phyloP scores from a whole-genome alignment of 2,888 invertebrate genomes.

The Amiota mariae region DNA sequence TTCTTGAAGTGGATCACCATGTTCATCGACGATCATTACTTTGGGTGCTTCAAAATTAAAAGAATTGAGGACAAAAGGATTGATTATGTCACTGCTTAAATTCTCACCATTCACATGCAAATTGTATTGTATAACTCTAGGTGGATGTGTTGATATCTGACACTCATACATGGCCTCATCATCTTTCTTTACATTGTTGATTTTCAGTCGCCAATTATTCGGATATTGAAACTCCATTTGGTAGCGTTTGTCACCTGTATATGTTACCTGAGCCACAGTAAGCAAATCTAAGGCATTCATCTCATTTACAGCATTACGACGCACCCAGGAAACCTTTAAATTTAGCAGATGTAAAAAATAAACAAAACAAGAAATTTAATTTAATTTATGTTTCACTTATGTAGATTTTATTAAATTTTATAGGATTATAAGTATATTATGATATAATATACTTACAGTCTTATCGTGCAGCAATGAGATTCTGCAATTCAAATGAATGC shows the following conservation, averaged over 20 bases:
- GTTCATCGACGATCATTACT: slow-evolving; percentile 76
- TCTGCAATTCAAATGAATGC: slow-evolving; percentile 82
- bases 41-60: slow-evolving; percentile 73
- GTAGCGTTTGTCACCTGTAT: slow-evolving; percentile 79
- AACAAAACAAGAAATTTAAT: not conserved
- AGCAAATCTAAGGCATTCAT: slow-evolving; percentile 79
- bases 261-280: slow-evolving; percentile 80
- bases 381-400: slow-evolving; percentile 2
- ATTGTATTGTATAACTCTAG: slow-evolving; percentile 75
- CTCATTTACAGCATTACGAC: slow-evolving; percentile 76
- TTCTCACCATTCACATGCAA: slow-evolving; percentile 75
- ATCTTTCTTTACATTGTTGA: slow-evolving; percentile 74
- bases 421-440: not conserved
- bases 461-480: slow-evolving; percentile 84
- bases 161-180: slow-evolving; percentile 76
- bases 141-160: slow-evolving; percentile 76
- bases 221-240: slow-evolving; percentile 76
- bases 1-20: slow-evolving; percentile 75
- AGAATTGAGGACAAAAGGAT: not conserved
- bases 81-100: not conserved
- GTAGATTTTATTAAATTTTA: slow-evolving; percentile 46
- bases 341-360: slow-evolving; percentile 29
- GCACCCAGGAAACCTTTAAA: slow-evolving; percentile 81
- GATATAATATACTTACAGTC: slow-evolving; percentile 77
- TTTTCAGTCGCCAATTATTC: slow-evolving; percentile 77